These are phyloP conservation scores for Marronus borbonicus DNA, from an alignment of 2,888 invertebrate species.

Conservation along the genomic window DNA sequence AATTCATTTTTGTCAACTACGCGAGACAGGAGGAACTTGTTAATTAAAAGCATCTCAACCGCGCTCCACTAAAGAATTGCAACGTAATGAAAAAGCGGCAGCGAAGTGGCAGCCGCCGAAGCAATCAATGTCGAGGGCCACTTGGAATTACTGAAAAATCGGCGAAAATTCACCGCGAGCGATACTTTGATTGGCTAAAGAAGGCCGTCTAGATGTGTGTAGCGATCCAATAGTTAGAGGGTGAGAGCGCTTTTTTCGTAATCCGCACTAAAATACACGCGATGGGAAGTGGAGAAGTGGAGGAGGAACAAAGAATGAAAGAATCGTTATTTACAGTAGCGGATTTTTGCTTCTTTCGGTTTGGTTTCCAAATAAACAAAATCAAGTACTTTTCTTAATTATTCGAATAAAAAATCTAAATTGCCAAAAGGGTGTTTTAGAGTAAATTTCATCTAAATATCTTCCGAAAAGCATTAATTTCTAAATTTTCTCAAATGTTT, in stretches of 20 bases:
- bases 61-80: slow-evolving; percentile 19
- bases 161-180: slow-evolving; percentile 4
- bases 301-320: neutral
- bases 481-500: too few relatives aligned
- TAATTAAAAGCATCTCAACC: slow-evolving; percentile 18
- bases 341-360: too few relatives aligned
- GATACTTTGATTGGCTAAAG: neutral
- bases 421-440: too few relatives aligned
- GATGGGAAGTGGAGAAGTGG: neutral
- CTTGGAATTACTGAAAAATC: slow-evolving; percentile 37
- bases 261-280: neutral
- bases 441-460: too few relatives aligned
- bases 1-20: slow-evolving; percentile 8
- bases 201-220: neutral
- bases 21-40: neutral
- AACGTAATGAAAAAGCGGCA: slow-evolving; percentile 18
- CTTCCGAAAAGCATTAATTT: too few relatives aligned
- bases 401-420: too few relatives aligned
- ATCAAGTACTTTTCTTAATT: too few relatives aligned
- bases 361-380: too few relatives aligned
- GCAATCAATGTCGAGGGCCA: slow-evolving; percentile 29
- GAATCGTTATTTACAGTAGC: neutral
- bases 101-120: slow-evolving; percentile 12
- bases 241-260: neutral
- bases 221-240: neutral